Evolutionary conservation across 2,797 vertebrate species (phyloP).

Genomic region (Urocyon cinereoargenteus): DNA sequence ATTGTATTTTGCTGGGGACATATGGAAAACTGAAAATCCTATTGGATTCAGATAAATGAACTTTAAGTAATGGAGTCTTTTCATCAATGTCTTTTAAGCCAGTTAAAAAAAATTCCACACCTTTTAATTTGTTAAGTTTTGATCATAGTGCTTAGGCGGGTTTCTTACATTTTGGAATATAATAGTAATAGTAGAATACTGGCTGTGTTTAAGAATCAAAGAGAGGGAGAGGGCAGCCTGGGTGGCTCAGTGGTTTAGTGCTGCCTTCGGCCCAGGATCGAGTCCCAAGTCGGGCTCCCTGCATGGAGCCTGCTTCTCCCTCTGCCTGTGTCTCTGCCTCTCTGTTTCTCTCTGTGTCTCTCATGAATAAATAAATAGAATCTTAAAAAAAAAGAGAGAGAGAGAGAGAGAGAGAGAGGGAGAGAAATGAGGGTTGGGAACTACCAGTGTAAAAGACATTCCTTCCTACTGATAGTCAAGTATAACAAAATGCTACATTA

Average conservation of each 20-base stretch:
- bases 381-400: too few relatives aligned
- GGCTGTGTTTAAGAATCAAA: background rate
- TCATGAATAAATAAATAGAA: too few relatives aligned
- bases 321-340: too few relatives aligned
- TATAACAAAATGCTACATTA: background rate
- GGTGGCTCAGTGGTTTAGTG: too few relatives aligned
- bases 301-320: too few relatives aligned
- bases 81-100: background rate
- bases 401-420: background rate
- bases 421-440: background rate
- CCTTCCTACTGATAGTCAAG: background rate
- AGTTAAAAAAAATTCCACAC: background rate
- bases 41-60: background rate
- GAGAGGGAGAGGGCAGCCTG: background rate
- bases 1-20: background rate
- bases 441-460: background rate
- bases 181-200: background rate
- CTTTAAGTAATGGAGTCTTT: background rate
- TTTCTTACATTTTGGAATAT: background rate
- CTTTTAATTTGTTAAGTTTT: background rate
- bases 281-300: too few relatives aligned
- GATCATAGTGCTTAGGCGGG: background rate
- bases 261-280: rapidly evolving
- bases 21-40: background rate
- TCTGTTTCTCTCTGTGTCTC: too few relatives aligned